These are phyloP conservation scores for Aegotheles bennettii DNA, from an alignment of 2,113 vertebrate species.

Conservation along the genomic window DNA sequence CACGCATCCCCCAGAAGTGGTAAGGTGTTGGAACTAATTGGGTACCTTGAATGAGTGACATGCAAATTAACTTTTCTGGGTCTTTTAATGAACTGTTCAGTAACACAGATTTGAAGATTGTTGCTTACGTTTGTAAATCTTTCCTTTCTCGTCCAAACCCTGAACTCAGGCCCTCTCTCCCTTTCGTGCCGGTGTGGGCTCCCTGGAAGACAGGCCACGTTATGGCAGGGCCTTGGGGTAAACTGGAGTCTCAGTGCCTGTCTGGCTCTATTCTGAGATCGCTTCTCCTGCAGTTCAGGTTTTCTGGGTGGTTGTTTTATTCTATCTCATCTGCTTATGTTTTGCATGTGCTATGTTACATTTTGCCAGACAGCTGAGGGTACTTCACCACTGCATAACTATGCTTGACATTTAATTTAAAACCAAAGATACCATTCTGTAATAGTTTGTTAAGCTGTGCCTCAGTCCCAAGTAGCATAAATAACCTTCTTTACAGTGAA, in stretches of 20 bases:
- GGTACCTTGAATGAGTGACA: background rate
- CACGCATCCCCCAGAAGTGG: accelerated
- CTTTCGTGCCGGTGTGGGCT: accelerated
- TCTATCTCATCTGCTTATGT: background rate
- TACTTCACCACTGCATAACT: constrained; percentile 48
- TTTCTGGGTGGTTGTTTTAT: background rate
- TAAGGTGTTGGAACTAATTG: background rate
- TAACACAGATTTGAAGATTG: background rate
- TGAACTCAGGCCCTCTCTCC: accelerated
- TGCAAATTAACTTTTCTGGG: background rate
- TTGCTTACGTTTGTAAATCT: background rate
- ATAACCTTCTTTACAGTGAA: constrained; percentile 22
- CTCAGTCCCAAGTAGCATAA: background rate
- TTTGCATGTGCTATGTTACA: background rate
- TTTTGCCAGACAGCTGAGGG: constrained; percentile 14
- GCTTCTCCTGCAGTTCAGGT: background rate
- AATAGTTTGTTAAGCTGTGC: constrained; percentile 51
- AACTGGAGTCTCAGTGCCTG: background rate
- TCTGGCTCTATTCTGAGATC: background rate
- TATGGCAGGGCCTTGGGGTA: no score
- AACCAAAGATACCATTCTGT: constrained; percentile 53
- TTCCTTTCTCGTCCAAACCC: background rate
- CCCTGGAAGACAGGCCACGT: background rate
- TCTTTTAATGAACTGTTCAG: background rate
- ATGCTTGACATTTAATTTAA: constrained; percentile 70